Conservation (phyloP, 2,888 invertebrate genomes). For the Agrilus biguttatus region DNA sequence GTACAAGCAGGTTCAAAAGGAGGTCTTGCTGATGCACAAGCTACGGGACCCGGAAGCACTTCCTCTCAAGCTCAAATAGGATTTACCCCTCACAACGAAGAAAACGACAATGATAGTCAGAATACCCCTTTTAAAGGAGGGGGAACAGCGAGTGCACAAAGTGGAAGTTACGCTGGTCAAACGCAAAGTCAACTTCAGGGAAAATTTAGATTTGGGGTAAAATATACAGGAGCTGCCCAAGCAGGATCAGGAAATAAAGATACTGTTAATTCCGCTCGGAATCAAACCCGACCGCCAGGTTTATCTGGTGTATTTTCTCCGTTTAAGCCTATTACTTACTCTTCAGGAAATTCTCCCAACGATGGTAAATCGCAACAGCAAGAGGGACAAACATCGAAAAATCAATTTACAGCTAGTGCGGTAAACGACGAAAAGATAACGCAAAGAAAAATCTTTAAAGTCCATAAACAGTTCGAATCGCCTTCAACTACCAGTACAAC, state of each 20-base stretch:
- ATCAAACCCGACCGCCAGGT: slow-evolving; percentile 13
- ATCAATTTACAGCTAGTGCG: no score
- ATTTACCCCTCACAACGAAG: slow-evolving; percentile 58
- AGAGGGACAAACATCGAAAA: no score
- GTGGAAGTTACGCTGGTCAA: slow-evolving; percentile 59
- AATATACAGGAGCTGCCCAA: slow-evolving; percentile 57
- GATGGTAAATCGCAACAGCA: slow-evolving; percentile 11
- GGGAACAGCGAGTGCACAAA: slow-evolving; percentile 66
- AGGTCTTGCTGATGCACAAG: slow-evolving; percentile 75
- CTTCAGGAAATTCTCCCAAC: neutral
- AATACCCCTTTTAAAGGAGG: slow-evolving; percentile 54
- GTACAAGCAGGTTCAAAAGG: slow-evolving; percentile 71
- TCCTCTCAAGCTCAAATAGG: slow-evolving; percentile 83
- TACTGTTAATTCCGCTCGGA: slow-evolving; percentile 26
- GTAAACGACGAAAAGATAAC: no score
- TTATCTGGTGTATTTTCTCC: slow-evolving; percentile 4
- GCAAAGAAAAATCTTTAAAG: no score
- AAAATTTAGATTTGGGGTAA: slow-evolving; percentile 49
- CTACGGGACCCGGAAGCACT: slow-evolving; percentile 69
- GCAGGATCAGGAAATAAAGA: slow-evolving; percentile 60
- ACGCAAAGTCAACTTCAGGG: slow-evolving; percentile 74
- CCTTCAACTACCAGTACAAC: no score
- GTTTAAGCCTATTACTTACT: slow-evolving; percentile 7
- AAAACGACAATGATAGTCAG: slow-evolving; percentile 37
- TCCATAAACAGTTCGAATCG: no score